phyloP scores from a whole-genome alignment of 2,113 vertebrate species.

The Typhlomys cinereus region DNA sequence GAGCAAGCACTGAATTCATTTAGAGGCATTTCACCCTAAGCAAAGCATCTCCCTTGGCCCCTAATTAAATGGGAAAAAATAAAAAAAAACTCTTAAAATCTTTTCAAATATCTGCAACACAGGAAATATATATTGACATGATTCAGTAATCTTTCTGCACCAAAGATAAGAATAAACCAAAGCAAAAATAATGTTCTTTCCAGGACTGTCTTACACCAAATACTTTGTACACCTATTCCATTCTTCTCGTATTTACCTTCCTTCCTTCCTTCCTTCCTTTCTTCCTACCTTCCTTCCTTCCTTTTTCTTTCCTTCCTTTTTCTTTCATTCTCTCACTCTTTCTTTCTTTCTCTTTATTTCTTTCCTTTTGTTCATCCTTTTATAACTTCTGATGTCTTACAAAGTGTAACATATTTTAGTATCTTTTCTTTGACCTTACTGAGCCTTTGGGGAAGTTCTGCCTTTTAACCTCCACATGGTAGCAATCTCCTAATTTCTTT shows the following conservation, averaged over 20 bases:
- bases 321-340: too few relatives aligned
- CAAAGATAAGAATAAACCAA: neutral
- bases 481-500: neutral
- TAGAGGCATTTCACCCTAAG: constrained; percentile 55
- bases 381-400: neutral
- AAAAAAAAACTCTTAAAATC: constrained; percentile 37
- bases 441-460: neutral
- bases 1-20: constrained; percentile 67
- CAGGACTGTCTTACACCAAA: neutral
- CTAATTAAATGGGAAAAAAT: constrained; percentile 59
- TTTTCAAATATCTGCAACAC: constrained; percentile 29
- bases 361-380: too few relatives aligned
- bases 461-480: neutral
- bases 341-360: too few relatives aligned
- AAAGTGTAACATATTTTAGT: neutral
- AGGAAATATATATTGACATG: neutral
- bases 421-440: neutral
- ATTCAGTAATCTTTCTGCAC: neutral
- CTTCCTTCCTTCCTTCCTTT: too few relatives aligned
- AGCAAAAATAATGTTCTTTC: neutral
- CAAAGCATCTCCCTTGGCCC: constrained; percentile 19
- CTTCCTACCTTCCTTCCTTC: too few relatives aligned
- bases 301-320: too few relatives aligned
- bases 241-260: too few relatives aligned
- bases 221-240: neutral